Conservation (phyloP, 2,888 invertebrate genomes). For the Podotricha telesiphe region DNA sequence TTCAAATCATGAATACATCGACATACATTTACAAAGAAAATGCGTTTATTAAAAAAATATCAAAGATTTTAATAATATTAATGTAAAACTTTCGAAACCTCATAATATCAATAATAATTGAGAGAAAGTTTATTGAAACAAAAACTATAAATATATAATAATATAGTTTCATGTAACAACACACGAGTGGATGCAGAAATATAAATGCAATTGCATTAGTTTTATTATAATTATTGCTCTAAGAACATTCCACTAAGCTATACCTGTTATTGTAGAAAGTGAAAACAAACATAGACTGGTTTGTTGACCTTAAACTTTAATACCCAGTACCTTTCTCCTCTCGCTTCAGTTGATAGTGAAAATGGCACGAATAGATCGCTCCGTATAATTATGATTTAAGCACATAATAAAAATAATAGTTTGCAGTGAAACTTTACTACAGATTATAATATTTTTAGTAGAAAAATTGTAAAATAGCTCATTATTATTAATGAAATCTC, state of each 20-base stretch:
- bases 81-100: background rate
- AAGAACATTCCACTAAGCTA: constrained; percentile 24
- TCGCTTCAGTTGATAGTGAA: constrained; percentile 34
- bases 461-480: background rate
- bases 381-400: background rate
- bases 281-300: constrained; percentile 62
- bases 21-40: background rate
- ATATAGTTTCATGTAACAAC: background rate
- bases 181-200: constrained; percentile 2
- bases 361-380: constrained; percentile 5
- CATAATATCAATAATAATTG: background rate
- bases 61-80: background rate
- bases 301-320: constrained; percentile 68
- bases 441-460: background rate
- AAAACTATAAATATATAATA: constrained; percentile 1
- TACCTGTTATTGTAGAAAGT: constrained; percentile 60
- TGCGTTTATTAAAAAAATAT: background rate
- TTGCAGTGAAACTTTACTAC: background rate
- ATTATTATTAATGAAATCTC: background rate
- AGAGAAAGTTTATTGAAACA: constrained; percentile 11
- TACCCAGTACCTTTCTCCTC: constrained; percentile 57
- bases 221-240: constrained; percentile 6
- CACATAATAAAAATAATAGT: background rate
- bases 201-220: constrained; percentile 13
- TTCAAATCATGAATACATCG: background rate